A percentile compares a stretch with the other conserved stretches of the same genome.
These are phyloP conservation scores for Holothuria scabra DNA, from an alignment of 53 echinoderm and acorn worm species.

Conservation along the genomic window DNA sequence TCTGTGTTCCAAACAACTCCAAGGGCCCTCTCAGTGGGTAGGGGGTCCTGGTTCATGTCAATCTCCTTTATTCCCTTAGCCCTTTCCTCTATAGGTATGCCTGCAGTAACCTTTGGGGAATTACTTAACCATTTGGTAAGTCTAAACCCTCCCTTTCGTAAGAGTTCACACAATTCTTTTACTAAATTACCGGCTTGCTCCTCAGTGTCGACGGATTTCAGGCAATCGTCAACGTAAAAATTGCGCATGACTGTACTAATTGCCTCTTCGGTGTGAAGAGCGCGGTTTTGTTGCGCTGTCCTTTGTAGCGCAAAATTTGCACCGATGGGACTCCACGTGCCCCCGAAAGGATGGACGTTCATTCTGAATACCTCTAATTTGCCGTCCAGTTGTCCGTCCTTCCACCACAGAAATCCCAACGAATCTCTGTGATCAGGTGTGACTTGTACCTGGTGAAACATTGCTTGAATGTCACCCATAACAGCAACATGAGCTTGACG, in stretches of 20 bases:
- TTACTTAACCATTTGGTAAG: conserved; percentile 60
- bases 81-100: conserved; percentile 26
- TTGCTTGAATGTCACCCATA: conserved; percentile 63
- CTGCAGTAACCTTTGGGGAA: conserved; percentile 1
- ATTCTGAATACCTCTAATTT: conserved; percentile 51
- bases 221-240: conserved; percentile 63
- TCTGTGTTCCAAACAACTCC: conserved; percentile 55
- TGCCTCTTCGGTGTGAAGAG: conserved; percentile 39
- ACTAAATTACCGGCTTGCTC: conserved; percentile 32
- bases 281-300: conserved; percentile 36
- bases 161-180: conserved; percentile 17
- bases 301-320: conserved; percentile 48
- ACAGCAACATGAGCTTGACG: conserved; percentile 52
- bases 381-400: conserved; percentile 25
- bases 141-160: conserved; percentile 46
- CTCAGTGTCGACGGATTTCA: conserved; percentile 51
- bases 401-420: conserved; percentile 56
- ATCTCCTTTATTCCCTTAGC: conserved; percentile 45
- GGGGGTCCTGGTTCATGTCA: conserved; percentile 9
- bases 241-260: conserved; percentile 27
- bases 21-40: conserved; percentile 46
- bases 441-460: conserved; percentile 57
- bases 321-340: conserved; percentile 30
- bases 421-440: conserved; percentile 34
- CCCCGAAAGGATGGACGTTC: conserved; percentile 48